Evolutionary conservation across 2,797 vertebrate species (phyloP).

Genomic region (Hapalemur alaotrensis): DNA sequence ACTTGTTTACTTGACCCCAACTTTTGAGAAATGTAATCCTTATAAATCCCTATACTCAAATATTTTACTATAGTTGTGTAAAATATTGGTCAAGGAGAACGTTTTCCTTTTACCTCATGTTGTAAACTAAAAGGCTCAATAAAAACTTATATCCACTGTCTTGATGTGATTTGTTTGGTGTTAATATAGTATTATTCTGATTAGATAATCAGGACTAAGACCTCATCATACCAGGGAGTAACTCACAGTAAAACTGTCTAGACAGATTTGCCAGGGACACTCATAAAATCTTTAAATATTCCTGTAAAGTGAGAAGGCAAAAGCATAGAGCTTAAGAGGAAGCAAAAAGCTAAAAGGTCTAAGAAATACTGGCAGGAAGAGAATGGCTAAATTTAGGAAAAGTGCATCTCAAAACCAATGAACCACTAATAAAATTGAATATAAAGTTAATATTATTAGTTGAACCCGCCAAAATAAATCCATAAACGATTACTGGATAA

Average conservation of each 20-base stretch:
- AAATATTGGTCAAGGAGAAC: constrained; percentile 41
- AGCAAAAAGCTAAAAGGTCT: background rate
- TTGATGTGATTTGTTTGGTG: constrained; percentile 15
- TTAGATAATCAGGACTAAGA: background rate
- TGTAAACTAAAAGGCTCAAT: constrained; percentile 63
- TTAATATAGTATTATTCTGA: constrained; percentile 25
- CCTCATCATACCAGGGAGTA: background rate
- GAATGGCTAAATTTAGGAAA: constrained; percentile 2
- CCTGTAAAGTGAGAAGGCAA: background rate
- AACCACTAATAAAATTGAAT: background rate
- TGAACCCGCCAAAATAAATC: constrained; percentile 43
- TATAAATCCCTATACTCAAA: constrained; percentile 50
- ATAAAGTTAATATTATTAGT: background rate
- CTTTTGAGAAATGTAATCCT: constrained; percentile 70
- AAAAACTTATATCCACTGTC: constrained; percentile 60
- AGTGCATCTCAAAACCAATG: background rate
- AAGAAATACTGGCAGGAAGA: background rate
- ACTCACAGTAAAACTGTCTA: background rate
- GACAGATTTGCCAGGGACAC: background rate
- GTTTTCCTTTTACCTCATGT: constrained; percentile 64
- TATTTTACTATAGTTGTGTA: constrained; percentile 66
- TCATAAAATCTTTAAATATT: background rate
- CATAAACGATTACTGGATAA: constrained; percentile 59
- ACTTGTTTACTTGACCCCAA: constrained; percentile 13
- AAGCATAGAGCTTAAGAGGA: background rate